Conservation (phyloP, 2,797 vertebrate species). For the Heteromormyrus szaboi region DNA sequence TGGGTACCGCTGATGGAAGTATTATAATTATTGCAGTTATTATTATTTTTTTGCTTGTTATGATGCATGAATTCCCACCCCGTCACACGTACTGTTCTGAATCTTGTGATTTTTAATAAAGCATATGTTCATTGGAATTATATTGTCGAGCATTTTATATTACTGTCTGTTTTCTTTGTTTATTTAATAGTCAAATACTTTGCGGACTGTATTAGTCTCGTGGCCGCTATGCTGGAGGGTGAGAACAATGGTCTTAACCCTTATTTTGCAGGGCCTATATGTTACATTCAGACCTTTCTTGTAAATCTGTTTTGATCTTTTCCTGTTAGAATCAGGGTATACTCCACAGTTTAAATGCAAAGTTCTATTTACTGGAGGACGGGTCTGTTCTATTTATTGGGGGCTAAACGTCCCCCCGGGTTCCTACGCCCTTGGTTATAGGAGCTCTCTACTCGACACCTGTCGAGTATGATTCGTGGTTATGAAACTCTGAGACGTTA, state of each 20-base stretch:
- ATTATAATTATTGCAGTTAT: not conserved
- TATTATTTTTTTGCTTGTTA: not conserved
- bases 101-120: conserved; percentile 10
- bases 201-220: not conserved
- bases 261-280: not conserved
- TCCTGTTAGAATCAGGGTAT: not conserved
- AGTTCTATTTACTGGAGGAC: not conserved
- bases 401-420: not conserved
- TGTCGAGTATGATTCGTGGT: not conserved
- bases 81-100: not conserved
- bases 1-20: not conserved
- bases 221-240: not conserved
- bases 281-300: not conserved
- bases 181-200: not conserved
- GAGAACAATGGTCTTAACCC: not conserved
- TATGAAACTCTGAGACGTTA: not conserved
- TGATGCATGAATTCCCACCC: conserved; percentile 8
- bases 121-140: not conserved
- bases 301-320: not conserved
- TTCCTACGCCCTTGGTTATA: not conserved
- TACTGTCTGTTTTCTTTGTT: not conserved
- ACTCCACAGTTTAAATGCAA: not conserved
- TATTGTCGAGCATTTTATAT: not conserved
- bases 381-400: not conserved
- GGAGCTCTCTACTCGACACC: not conserved